These are phyloP conservation scores for Nyctibius bracteatus DNA, from an alignment of 2,113 vertebrate species.

Conservation along the genomic window DNA sequence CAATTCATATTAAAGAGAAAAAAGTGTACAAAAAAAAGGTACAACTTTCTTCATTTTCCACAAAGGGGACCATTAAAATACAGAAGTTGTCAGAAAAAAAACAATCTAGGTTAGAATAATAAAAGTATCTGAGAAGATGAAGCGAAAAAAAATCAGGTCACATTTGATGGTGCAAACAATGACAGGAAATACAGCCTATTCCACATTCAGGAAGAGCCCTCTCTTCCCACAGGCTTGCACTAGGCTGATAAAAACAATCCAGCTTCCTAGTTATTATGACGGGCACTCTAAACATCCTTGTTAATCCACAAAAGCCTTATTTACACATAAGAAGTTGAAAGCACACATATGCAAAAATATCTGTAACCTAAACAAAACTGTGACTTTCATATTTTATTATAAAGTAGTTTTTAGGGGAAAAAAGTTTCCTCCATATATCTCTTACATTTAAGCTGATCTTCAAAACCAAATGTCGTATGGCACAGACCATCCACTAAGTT, in stretches of 20 bases:
- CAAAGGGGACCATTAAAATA: neutral
- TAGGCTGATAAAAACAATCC: conserved; percentile 67
- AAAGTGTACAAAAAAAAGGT: neutral
- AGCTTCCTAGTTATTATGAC: conserved; percentile 64
- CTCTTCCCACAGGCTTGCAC: conserved; percentile 70
- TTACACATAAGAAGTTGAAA: conserved; percentile 1
- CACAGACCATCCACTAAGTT: neutral
- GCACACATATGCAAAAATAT: neutral
- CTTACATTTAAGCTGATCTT: neutral
- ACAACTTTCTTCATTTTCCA: neutral
- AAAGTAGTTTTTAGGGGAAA: neutral
- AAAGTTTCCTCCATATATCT: neutral
- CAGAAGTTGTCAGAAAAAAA: neutral
- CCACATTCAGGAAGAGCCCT: conserved; percentile 59
- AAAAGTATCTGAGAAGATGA: neutral
- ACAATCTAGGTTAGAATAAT: neutral
- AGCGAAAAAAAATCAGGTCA: neutral
- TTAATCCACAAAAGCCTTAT: conserved; percentile 36
- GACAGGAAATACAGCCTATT: conserved; percentile 68
- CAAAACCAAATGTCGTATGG: neutral
- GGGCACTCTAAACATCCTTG: conserved; percentile 64
- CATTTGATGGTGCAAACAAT: conserved; percentile 70
- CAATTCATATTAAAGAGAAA: neutral
- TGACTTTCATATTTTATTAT: neutral
- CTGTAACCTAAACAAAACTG: neutral